phyloP scores from a whole-genome alignment of 2,888 invertebrate genomes.

The Seira ritae region DNA sequence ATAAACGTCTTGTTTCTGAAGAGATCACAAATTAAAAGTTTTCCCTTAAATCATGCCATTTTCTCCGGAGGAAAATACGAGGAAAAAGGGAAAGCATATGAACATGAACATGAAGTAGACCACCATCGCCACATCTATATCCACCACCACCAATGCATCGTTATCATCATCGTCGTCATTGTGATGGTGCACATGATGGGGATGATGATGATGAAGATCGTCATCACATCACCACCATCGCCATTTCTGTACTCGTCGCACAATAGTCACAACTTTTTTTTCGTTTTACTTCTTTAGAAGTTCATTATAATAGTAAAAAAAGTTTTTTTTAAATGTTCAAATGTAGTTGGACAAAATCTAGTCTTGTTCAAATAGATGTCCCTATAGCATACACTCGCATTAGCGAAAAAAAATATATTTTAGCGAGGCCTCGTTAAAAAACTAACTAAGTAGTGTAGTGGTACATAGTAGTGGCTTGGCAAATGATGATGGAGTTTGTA shows the following conservation, averaged over 20 bases:
- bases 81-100: neutral
- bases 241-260: too few species aligned
- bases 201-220: too few species aligned
- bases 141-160: neutral
- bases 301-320: slow-evolving; percentile 57
- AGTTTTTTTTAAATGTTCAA: slow-evolving; percentile 33
- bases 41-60: slow-evolving; percentile 60
- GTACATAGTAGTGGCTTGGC: too few species aligned
- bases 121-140: neutral
- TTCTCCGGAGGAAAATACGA: neutral
- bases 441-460: too few species aligned
- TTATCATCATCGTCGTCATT: neutral
- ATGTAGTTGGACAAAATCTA: neutral
- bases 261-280: slow-evolving; percentile 9
- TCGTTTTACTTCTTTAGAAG: slow-evolving; percentile 28
- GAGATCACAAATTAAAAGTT: slow-evolving; percentile 65
- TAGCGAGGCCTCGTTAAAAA: too few species aligned
- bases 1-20: slow-evolving; percentile 61
- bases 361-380: neutral
- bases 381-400: too few species aligned
- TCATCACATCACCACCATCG: too few species aligned
- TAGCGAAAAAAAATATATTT: too few species aligned
- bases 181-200: too few species aligned
- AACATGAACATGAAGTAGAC: slow-evolving; percentile 32
- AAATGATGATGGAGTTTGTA: too few species aligned